Conservation (phyloP, 1,140 invertebrate genomes). For the Cydia pomonella region DNA sequence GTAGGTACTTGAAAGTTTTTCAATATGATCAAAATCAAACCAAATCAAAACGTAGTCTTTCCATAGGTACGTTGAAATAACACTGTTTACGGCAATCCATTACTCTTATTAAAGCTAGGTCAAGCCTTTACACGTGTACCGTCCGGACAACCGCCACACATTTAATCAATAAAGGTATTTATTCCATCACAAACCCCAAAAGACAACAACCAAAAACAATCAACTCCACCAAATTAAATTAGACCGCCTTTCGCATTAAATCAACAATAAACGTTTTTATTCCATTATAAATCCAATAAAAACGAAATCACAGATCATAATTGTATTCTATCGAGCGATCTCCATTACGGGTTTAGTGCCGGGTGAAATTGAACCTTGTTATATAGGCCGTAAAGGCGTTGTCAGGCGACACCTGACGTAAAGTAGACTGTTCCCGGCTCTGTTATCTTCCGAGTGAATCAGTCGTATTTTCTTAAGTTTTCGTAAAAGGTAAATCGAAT, state of each 20-base stretch:
- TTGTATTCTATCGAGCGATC: slow-evolving; percentile 25
- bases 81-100: not conserved
- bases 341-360: not conserved
- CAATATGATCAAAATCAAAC: too few species aligned
- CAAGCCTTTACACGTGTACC: not conserved
- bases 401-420: not conserved
- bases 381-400: not conserved
- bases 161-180: not conserved
- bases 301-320: slow-evolving; percentile 32
- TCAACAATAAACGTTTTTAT: slow-evolving; percentile 32
- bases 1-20: too few species aligned
- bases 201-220: slow-evolving; percentile 15
- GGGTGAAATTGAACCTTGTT: slow-evolving; percentile 7
- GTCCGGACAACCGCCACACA: not conserved
- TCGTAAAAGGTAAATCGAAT: slow-evolving; percentile 2
- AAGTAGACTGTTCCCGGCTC: slow-evolving; percentile 10
- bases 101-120: not conserved
- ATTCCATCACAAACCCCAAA: not conserved
- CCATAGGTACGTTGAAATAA: too few species aligned
- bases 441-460: slow-evolving; percentile 11
- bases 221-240: slow-evolving; percentile 23
- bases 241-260: slow-evolving; percentile 10
- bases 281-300: slow-evolving; percentile 33
- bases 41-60: too few species aligned
- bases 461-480: slow-evolving; percentile 29